A percentile compares a stretch with the other conserved stretches of the same genome.
Conservation (phyloP, 2,113 vertebrate genomes). For the Phalacrocorax carbo region DNA sequence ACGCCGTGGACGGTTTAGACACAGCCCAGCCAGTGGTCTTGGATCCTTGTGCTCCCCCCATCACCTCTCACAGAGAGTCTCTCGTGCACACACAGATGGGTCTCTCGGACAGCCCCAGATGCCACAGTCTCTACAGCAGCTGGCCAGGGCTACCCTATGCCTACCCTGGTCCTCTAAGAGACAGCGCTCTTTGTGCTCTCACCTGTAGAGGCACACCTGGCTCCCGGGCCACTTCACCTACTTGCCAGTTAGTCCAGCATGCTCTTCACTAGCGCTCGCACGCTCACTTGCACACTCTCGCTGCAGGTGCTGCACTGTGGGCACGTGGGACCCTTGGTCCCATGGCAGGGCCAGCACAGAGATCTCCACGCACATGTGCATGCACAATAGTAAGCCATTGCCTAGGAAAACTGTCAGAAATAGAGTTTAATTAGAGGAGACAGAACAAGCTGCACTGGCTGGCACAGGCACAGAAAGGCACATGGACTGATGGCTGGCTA, state of each 20-base stretch:
- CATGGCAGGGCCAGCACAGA: neutral
- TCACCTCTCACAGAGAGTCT: neutral
- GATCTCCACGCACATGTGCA: accelerated
- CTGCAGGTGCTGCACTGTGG: neutral
- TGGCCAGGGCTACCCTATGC: neutral
- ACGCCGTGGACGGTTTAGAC: neutral
- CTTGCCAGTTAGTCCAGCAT: neutral
- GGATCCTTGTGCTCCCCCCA: neutral
- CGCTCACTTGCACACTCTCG: neutral
- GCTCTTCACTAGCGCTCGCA: neutral
- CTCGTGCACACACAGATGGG: too few species aligned
- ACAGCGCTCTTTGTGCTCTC: neutral
- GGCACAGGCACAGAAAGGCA: neutral
- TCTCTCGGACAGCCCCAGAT: neutral
- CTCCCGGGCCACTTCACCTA: neutral
- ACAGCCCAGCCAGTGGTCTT: neutral
- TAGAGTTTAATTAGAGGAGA: neutral
- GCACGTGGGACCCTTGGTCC: accelerated
- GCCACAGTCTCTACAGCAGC: neutral
- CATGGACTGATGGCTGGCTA: neutral
- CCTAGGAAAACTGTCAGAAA: accelerated
- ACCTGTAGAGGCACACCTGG: accelerated
- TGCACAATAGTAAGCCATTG: neutral
- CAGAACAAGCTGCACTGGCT: neutral
- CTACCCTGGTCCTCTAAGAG: neutral